Evolutionary conservation across 2,113 vertebrate species (phyloP).

Genomic region (Mesembrinibis cayennensis): DNA sequence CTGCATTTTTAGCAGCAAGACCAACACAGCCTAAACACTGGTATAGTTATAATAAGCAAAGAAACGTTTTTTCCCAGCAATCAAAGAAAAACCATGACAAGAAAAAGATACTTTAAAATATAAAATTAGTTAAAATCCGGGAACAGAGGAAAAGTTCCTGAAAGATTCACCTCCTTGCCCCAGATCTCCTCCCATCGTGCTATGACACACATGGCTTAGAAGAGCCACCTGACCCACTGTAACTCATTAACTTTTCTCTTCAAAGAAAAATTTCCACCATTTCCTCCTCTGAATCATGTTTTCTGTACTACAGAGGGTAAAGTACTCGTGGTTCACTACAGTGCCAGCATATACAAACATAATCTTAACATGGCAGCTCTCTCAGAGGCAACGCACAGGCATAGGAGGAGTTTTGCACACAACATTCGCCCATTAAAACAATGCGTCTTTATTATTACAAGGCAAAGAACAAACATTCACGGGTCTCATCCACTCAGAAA

Average conservation of each 20-base stretch:
- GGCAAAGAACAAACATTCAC: neutral
- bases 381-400: neutral
- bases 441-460: neutral
- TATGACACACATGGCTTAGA: neutral
- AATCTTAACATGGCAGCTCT: fast-evolving
- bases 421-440: neutral
- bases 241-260: neutral
- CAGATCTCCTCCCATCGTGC: fast-evolving
- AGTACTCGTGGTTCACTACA: neutral
- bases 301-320: neutral
- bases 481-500: neutral
- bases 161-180: neutral
- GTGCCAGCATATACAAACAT: neutral
- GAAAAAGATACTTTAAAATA: neutral
- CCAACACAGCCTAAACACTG: neutral
- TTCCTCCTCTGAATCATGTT: neutral
- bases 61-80: neutral
- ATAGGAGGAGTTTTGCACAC: neutral
- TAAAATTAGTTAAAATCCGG: neutral
- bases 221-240: neutral
- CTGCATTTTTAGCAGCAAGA: neutral
- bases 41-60: neutral
- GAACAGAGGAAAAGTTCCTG: neutral
- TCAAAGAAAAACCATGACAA: neutral
- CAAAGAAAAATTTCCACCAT: neutral